Evolutionary conservation across 1,140 invertebrate genomes (phyloP), one percentile per base, ranked within the genome.

Genomic region (Nephotettix cincticeps): DNA sequence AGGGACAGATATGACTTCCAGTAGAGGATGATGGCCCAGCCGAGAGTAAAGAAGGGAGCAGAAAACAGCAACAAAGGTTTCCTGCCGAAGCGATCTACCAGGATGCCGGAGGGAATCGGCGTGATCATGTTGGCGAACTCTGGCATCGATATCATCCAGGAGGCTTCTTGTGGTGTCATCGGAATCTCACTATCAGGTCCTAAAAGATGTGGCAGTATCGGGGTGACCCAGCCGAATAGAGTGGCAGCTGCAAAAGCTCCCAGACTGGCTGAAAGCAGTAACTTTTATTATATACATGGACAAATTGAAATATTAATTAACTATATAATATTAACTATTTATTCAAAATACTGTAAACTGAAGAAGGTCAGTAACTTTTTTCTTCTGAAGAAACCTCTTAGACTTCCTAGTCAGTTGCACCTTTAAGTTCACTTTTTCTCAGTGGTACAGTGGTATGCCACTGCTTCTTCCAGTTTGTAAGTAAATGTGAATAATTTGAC

Each of bases 81-180:
- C 23, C 95, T 82, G 0, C 95, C 95, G 28, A 91, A 79, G 72
- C 84, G 86, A 77, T 96, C 90, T 0, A 93, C 89, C 1, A 91
- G 1, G 36, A 75, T 47, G 14, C 76, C 75, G n/a, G 65, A 54
- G n/a, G 77, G 77, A 21, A 78, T 71, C 1, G 77, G 76, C 30
- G 73, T 75, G 25, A 76, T 11, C 23, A 78, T 28, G 43, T 75
- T 74, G 1, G 76, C 76, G 11, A 78, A 19, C 19, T 70, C 70
- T 2, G 65, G 28, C 4, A 72, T 1, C 1, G 71, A 63, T 45
- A 72, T 69, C 67, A 74, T 69, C 69, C 68, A 71, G 6, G 73
- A 72, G 43, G 84, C 86, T 79, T 90, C 83, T 32, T 85, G 83
- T 1, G 81, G 56, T 0, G 86, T 83, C 68, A 88, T 82, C 25